Percentiles rank a stretch among this genome's conserved stretches.
phyloP scores from a whole-genome alignment of 2,888 invertebrate species.

The Torymus texanus region DNA sequence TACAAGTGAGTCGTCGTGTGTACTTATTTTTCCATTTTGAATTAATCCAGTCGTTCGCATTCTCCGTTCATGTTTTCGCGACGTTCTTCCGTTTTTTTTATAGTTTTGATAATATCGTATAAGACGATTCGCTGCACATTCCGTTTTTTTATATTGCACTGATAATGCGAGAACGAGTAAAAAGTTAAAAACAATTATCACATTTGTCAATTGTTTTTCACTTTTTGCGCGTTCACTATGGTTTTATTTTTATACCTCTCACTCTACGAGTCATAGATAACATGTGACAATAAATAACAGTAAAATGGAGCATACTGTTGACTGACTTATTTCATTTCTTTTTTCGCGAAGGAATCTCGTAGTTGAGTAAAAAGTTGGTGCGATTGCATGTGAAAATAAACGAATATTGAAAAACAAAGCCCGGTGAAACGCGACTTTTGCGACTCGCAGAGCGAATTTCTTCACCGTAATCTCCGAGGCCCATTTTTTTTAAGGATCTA shows the following conservation, averaged over 20 bases:
- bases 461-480: constrained; percentile 63
- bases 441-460: constrained; percentile 54
- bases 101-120: constrained; percentile 32
- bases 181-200: constrained; percentile 18
- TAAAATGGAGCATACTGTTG: constrained; percentile 31
- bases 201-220: constrained; percentile 19
- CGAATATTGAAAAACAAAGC: neutral
- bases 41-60: constrained; percentile 32
- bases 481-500: constrained; percentile 51
- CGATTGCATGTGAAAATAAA: constrained; percentile 5
- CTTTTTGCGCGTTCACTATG: constrained; percentile 15
- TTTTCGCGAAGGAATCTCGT: constrained; percentile 16
- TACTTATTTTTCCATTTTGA: constrained; percentile 45
- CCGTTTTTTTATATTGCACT: constrained; percentile 35
- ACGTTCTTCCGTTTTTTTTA: constrained; percentile 31
- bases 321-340: constrained; percentile 35
- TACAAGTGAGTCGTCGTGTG: constrained; percentile 38
- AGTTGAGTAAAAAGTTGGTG: constrained; percentile 16
- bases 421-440: constrained; percentile 43
- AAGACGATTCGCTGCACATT: constrained; percentile 46
- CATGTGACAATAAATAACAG: constrained; percentile 40
- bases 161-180: constrained; percentile 11
- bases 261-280: constrained; percentile 21
- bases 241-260: constrained; percentile 50
- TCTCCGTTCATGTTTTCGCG: constrained; percentile 15